Conservation (phyloP, 2,888 invertebrate genomes). For the Amiota mariae region DNA sequence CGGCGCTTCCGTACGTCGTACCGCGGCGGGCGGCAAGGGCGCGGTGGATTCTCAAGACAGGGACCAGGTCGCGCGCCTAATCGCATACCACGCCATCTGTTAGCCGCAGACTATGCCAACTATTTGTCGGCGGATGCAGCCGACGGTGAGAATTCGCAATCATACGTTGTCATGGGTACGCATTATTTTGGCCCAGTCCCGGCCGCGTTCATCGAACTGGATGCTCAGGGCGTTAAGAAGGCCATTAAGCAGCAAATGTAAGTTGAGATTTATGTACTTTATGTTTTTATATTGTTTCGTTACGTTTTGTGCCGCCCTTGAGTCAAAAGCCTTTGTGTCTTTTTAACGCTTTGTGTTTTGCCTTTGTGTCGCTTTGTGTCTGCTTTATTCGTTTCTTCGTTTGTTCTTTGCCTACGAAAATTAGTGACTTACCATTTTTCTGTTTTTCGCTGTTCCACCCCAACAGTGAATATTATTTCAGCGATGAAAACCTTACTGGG, state of each 20-base stretch:
- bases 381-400: conserved; percentile 1
- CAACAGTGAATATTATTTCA: conserved; percentile 98
- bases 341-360: background rate
- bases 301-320: background rate
- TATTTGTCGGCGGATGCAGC: conserved; percentile 69
- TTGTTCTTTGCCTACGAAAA: background rate
- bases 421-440: conserved; percentile 23
- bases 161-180: conserved; percentile 72
- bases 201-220: conserved; percentile 72
- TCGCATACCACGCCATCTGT: conserved; percentile 73
- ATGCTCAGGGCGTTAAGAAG: conserved; percentile 81
- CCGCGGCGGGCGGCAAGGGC: conserved; percentile 69
- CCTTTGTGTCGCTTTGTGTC: background rate
- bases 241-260: conserved; percentile 93
- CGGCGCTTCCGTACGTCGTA: conserved; percentile 72
- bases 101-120: conserved; percentile 68
- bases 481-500: conserved; percentile 93
- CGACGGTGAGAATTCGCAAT: conserved; percentile 68
- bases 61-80: conserved; percentile 72
- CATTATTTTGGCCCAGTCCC: conserved; percentile 73
- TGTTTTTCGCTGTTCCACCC: conserved; percentile 18
- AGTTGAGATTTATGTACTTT: conserved; percentile 72
- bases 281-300: conserved; percentile 1
- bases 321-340: background rate
- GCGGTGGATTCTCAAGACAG: conserved; percentile 74